A percentile compares a stretch with the other conserved stretches of the same genome.
Conservation (phyloP, 2,888 invertebrate species). For the Eutolmus rufibarbis region DNA sequence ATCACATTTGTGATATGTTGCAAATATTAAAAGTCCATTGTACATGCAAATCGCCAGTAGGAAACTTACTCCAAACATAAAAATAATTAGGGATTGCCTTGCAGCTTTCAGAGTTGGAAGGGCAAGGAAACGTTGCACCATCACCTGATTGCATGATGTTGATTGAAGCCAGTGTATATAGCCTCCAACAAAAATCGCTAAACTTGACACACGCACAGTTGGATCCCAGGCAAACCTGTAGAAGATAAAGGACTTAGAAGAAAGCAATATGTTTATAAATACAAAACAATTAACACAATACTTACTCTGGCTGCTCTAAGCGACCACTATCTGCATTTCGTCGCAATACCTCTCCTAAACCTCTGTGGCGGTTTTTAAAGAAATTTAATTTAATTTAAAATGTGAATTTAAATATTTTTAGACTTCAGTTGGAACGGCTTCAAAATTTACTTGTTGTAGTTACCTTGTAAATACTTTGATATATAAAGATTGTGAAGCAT, state of each 20-base stretch:
- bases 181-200: conserved; percentile 79
- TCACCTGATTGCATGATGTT: conserved; percentile 81
- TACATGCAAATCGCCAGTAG: conserved; percentile 73
- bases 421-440: too few species aligned
- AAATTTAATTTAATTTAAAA: too few species aligned
- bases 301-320: conserved; percentile 75
- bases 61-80: conserved; percentile 69
- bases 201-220: conserved; percentile 77
- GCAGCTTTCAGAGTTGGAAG: conserved; percentile 75
- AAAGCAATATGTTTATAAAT: background rate
- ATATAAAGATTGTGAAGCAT: too few species aligned
- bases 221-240: conserved; percentile 79
- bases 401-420: too few species aligned
- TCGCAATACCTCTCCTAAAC: conserved; percentile 70
- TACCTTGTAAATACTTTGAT: too few species aligned
- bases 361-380: too few species aligned
- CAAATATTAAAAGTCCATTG: conserved; percentile 76
- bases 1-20: conserved; percentile 79
- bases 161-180: conserved; percentile 78
- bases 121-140: conserved; percentile 84
- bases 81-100: conserved; percentile 72
- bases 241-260: background rate
- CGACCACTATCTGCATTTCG: conserved; percentile 74
- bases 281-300: background rate
- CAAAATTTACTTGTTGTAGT: too few species aligned